phyloP scores from a whole-genome alignment of 2,888 invertebrate genomes.

The Xylota sylvarum region DNA sequence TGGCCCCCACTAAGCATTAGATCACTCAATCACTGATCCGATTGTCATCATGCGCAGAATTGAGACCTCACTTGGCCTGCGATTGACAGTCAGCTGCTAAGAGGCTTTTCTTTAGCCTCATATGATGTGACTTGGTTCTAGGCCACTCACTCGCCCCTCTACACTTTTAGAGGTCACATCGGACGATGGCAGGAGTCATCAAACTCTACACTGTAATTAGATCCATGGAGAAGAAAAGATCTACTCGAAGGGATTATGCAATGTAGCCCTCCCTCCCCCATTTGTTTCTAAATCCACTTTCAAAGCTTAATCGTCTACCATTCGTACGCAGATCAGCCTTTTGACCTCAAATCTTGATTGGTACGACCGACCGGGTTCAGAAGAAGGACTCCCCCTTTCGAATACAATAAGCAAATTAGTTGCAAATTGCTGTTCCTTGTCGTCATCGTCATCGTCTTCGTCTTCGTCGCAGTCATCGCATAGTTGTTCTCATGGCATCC shows the following conservation, averaged over 20 bases:
- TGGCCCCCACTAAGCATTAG: conserved; percentile 45
- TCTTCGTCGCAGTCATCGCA: conserved; percentile 14
- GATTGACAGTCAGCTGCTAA: conserved; percentile 25
- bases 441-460: conserved; percentile 18
- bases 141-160: conserved; percentile 6
- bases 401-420: conserved; percentile 76
- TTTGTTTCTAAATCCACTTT: background rate
- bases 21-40: conserved; percentile 53
- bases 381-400: conserved; percentile 53
- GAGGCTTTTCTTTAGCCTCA: conserved; percentile 20
- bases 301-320: conserved; percentile 46
- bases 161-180: conserved; percentile 25
- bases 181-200: conserved; percentile 12
- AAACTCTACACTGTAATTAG: conserved; percentile 34
- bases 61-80: conserved; percentile 41
- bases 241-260: conserved; percentile 36
- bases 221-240: background rate
- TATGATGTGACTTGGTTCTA: background rate
- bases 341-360: conserved; percentile 69
- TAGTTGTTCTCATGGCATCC: conserved; percentile 52
- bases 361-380: conserved; percentile 17
- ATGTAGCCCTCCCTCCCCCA: background rate
- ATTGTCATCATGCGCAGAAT: conserved; percentile 43
- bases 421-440: conserved; percentile 74
- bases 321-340: conserved; percentile 44